These are phyloP conservation scores for Esox masquinongy DNA, from an alignment of 2,797 vertebrate species.

Conservation along the genomic window DNA sequence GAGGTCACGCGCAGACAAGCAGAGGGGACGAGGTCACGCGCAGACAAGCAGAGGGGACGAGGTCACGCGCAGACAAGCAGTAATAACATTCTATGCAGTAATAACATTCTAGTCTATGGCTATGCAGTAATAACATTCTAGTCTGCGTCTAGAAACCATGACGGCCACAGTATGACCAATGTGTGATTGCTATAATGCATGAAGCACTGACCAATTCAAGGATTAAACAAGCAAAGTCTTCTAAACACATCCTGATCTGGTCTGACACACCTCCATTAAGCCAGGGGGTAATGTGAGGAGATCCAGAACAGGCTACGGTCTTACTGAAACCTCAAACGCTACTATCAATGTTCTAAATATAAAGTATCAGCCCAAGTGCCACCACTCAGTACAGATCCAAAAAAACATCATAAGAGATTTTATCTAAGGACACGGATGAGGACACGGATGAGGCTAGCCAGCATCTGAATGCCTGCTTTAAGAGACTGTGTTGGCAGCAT, in stretches of 20 bases:
- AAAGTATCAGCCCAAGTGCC: neutral
- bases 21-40: too few relatives aligned
- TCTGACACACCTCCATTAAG: neutral
- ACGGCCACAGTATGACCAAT: neutral
- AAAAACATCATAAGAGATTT: neutral
- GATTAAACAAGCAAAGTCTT: neutral
- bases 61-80: too few relatives aligned
- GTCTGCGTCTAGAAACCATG: neutral
- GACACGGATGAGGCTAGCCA: neutral
- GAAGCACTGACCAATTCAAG: too few relatives aligned
- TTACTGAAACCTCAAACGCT: neutral
- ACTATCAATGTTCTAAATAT: constrained; percentile 27
- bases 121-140: too few relatives aligned
- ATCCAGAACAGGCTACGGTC: constrained; percentile 36
- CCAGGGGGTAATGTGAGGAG: constrained; percentile 10
- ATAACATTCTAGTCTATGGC: too few relatives aligned
- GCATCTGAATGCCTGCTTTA: neutral
- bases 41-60: too few relatives aligned
- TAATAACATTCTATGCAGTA: too few relatives aligned
- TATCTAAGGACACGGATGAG: too few relatives aligned
- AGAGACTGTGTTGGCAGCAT: constrained; percentile 1
- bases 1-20: too few relatives aligned
- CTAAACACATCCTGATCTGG: neutral
- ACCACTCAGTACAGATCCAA: neutral
- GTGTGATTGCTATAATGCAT: neutral